These are phyloP conservation scores for Drosophila borborema DNA, from an alignment of 2,888 invertebrate species.

Conservation along the genomic window DNA sequence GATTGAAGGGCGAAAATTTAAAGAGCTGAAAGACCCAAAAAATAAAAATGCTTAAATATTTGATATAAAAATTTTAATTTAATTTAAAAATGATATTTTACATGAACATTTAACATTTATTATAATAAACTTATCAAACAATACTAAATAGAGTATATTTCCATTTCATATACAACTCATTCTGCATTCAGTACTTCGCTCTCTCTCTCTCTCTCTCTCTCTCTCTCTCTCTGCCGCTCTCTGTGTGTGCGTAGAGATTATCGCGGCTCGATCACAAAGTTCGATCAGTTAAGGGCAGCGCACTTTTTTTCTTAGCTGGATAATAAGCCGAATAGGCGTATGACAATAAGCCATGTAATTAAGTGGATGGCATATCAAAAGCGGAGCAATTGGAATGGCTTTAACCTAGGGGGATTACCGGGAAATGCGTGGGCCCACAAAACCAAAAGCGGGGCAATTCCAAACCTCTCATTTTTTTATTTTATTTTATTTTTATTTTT, in stretches of 20 bases:
- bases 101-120: too few species aligned
- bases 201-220: slow-evolving; percentile 7
- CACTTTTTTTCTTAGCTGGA: slow-evolving; percentile 58
- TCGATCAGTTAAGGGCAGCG: slow-evolving; percentile 80
- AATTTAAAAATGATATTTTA: neutral
- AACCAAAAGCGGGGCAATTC: slow-evolving; percentile 6
- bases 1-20: neutral
- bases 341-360: slow-evolving; percentile 79
- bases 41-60: too few species aligned
- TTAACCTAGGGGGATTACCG: slow-evolving; percentile 63
- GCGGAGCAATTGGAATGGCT: slow-evolving; percentile 53
- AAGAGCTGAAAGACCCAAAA: too few species aligned
- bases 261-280: slow-evolving; percentile 70
- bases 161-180: slow-evolving; percentile 12
- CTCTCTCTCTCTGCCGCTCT: neutral
- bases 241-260: slow-evolving; percentile 55
- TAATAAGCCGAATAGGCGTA: slow-evolving; percentile 81
- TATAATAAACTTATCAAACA: too few species aligned
- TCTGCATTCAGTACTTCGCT: neutral
- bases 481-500: neutral
- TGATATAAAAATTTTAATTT: neutral
- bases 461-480: neutral
- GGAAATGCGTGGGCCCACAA: slow-evolving; percentile 64
- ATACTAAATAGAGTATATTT: slow-evolving; percentile 25
- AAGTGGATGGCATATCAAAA: slow-evolving; percentile 71